Evolutionary conservation across 2,113 vertebrate genomes (phyloP), one percentile per base, ranked within the genome.

Genomic region (Aramus guarauna): DNA sequence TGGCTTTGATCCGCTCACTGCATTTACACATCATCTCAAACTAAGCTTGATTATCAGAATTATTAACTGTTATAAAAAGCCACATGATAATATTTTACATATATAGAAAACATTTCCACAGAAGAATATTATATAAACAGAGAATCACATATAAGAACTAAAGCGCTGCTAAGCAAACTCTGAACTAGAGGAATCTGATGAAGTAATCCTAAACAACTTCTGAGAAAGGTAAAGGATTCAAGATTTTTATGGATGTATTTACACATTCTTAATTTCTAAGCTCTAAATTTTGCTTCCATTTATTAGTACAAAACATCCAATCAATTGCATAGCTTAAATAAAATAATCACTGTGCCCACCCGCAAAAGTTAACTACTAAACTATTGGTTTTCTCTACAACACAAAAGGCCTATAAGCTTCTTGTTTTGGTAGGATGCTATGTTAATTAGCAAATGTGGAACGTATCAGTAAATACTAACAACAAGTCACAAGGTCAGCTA

Each of bases 1-100:
- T 64, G 83, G 36, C 90, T 94, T 96, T 93, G 74, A 90, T 95
- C 81, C 91, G 72, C 67, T 71, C 59, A 3, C 85, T 89, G 45
- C 39, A 48, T 60, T 75, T 48, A 48, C 34, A 37, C 62, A 78
- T 24, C n/a, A 63, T 37, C 69, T 78, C 83, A 45, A 72, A 68
- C 34, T 34, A 10, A 86, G 78, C 5, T 2, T 7, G 15, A 36
- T 56, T 60, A 75, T 55, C 60, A 64, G 39, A 30, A 32, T 47
- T 37, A 78, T 19, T 62, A 71, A 67, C 10, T 60, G 64, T 11
- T 45, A n/a, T 10, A 23, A 79, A 85, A 45, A 39, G 17, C 23
- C 23, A 56, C 27, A 6, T 1, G 5, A 8, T 23, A 12, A 36
- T 76, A 72, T 12, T 73, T 26, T 29, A 39, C 24, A 45, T 5